Percentiles rank a stretch among this genome's conserved stretches.
These are phyloP conservation scores for Ladona fulva DNA, from an alignment of 1,140 invertebrate species.

Conservation along the genomic window DNA sequence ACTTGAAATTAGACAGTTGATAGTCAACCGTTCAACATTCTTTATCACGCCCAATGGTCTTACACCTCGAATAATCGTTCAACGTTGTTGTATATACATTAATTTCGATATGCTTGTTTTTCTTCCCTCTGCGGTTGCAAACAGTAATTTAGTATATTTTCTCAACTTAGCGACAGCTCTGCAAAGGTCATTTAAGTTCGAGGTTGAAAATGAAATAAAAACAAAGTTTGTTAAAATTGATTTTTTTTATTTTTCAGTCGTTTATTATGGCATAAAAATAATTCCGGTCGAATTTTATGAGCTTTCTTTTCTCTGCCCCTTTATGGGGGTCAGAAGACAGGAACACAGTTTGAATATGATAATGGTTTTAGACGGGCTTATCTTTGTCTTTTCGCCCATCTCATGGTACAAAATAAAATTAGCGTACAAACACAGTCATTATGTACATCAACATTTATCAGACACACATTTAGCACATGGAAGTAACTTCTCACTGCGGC, in stretches of 20 bases:
- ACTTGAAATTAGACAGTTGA: too few species aligned
- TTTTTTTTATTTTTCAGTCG: neutral
- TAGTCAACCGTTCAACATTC: too few species aligned
- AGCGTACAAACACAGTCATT: neutral
- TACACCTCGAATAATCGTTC: too few species aligned
- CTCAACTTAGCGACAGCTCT: too few species aligned
- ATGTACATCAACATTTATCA: neutral
- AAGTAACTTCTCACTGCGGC: neutral
- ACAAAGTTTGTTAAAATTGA: neutral
- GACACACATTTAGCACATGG: neutral
- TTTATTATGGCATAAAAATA: neutral
- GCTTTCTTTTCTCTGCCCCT: neutral
- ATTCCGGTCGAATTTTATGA: neutral
- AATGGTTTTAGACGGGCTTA: neutral
- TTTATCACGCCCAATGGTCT: too few species aligned
- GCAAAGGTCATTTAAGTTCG: too few species aligned
- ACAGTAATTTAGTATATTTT: too few species aligned
- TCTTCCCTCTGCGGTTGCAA: too few species aligned
- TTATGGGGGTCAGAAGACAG: neutral
- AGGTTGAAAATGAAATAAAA: neutral
- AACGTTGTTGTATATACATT: too few species aligned
- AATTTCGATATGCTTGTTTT: too few species aligned
- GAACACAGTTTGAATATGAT: neutral
- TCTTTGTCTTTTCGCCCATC: neutral
- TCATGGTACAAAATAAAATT: neutral